Evolutionary conservation across 2,888 invertebrate genomes (phyloP).

Genomic region (Gymnoscelis rufifasciata): DNA sequence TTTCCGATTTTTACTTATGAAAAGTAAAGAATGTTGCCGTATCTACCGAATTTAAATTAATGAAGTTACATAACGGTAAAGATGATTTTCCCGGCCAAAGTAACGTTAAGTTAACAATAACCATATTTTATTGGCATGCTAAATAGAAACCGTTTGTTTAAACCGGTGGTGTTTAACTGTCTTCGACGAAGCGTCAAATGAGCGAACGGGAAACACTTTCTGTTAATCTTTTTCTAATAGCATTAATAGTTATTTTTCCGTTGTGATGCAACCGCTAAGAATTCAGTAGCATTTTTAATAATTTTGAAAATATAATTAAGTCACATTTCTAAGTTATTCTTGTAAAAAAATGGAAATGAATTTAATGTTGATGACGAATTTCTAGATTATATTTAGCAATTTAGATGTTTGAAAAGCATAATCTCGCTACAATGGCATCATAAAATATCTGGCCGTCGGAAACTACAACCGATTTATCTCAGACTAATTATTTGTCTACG

Average conservation of each 20-base stretch:
- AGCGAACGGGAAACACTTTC: slow-evolving; percentile 46
- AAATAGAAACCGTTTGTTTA: slow-evolving; percentile 44
- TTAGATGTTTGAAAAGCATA: too few species aligned
- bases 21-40: neutral
- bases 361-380: neutral
- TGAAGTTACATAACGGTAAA: slow-evolving; percentile 11
- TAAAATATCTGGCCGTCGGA: neutral
- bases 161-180: slow-evolving; percentile 61
- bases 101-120: slow-evolving; percentile 35
- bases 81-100: slow-evolving; percentile 14
- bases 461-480: too few species aligned
- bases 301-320: neutral
- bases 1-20: neutral
- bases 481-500: neutral
- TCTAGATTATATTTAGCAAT: neutral
- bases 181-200: slow-evolving; percentile 51
- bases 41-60: slow-evolving; percentile 2
- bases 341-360: slow-evolving; percentile 1
- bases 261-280: neutral
- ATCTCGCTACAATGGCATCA: slow-evolving; percentile 2
- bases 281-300: neutral
- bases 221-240: slow-evolving; percentile 35
- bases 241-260: neutral
- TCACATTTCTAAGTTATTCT: neutral
- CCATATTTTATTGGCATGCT: slow-evolving; percentile 32